A percentile compares a stretch with the other conserved stretches of the same genome.
phyloP scores from a whole-genome alignment of 2,797 vertebrate species.

The Pristis pectinata region DNA sequence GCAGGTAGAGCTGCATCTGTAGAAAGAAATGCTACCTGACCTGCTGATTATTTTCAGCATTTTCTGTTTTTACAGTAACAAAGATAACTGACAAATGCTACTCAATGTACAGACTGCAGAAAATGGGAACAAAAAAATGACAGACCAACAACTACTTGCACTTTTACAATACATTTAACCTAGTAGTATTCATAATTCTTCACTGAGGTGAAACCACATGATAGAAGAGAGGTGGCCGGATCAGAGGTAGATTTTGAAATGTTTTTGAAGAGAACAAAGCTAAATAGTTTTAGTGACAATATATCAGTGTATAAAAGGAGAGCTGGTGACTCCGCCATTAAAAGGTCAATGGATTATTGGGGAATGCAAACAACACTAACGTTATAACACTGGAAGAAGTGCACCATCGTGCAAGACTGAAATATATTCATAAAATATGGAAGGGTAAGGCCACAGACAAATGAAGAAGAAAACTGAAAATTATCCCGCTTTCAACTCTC shows the following conservation, averaged over 20 bases:
- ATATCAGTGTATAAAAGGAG: not conserved
- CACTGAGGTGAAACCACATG: not conserved
- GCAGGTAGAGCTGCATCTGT: no score
- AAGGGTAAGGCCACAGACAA: not conserved
- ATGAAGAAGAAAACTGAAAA: not conserved
- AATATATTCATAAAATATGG: not conserved
- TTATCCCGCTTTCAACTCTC: not conserved
- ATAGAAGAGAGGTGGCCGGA: not conserved
- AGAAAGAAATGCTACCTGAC: no score
- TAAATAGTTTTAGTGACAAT: not conserved
- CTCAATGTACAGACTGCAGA: not conserved
- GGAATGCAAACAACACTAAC: not conserved
- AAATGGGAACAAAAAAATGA: not conserved
- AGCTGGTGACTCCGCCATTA: not conserved
- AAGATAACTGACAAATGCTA: not conserved
- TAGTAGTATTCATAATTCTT: not conserved
- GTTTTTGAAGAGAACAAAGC: not conserved
- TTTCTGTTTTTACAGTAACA: no score
- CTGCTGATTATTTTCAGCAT: no score
- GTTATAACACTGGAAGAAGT: not conserved
- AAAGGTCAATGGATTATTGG: not conserved
- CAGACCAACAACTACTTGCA: not conserved
- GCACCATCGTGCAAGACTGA: not conserved
- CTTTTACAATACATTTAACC: not conserved
- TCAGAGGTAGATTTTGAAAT: not conserved